These are phyloP conservation scores for Rhinopithecus roxellana DNA, from an alignment of 2,113 vertebrate genomes.

Conservation along the genomic window DNA sequence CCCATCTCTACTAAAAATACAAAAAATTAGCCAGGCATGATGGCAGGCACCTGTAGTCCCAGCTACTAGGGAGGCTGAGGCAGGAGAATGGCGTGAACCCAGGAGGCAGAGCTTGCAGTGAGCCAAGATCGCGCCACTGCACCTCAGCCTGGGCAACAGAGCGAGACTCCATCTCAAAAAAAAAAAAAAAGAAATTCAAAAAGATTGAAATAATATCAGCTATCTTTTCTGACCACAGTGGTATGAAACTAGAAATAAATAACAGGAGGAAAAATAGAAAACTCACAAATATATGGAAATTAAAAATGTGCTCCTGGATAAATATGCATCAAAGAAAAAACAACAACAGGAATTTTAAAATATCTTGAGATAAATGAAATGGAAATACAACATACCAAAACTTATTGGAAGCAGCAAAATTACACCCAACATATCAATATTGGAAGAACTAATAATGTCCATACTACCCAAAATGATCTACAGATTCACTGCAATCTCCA, in stretches of 20 bases:
- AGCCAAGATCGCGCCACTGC: no score
- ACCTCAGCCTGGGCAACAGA: no score
- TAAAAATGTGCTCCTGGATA: not conserved
- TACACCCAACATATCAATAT: not conserved
- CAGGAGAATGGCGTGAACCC: no score
- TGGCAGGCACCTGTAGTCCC: no score
- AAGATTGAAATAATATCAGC: not conserved
- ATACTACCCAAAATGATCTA: not conserved
- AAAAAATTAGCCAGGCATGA: no score
- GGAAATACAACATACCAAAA: not conserved
- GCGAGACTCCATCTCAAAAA: no score
- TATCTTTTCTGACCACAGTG: not conserved
- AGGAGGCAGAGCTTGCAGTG: no score
- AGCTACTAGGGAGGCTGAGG: no score
- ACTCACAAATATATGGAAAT: not conserved
- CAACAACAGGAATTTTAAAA: not conserved
- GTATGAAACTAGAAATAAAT: not conserved
- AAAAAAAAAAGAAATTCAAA: not conserved
- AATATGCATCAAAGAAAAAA: not conserved
- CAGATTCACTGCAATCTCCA: not conserved
- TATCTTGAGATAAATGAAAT: not conserved
- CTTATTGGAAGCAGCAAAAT: not conserved
- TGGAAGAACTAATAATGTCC: not conserved
- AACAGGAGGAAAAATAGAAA: not conserved
- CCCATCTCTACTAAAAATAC: no score